Conservation (phyloP, 2,113 vertebrate species). For the Vimba vimba region DNA sequence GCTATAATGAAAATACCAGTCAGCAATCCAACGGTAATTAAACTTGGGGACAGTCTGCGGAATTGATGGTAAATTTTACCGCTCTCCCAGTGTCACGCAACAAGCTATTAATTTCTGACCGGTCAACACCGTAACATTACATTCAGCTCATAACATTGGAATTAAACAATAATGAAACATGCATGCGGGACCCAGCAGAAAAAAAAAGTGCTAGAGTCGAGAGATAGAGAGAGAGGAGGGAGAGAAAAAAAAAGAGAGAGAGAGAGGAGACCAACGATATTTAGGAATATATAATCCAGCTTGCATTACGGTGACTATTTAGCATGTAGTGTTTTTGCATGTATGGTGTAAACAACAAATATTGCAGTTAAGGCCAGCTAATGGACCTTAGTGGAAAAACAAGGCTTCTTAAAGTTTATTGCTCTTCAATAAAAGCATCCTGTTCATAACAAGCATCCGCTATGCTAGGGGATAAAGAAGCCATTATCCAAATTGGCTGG, state of each 20-base stretch:
- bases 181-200: background rate
- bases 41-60: slow-evolving; percentile 41
- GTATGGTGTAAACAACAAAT: slow-evolving; percentile 10
- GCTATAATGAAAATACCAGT: slow-evolving; percentile 54
- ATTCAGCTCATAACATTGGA: slow-evolving; percentile 37
- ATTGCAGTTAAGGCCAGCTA: background rate
- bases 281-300: background rate
- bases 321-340: slow-evolving; percentile 11
- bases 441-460: slow-evolving; percentile 8
- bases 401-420: background rate
- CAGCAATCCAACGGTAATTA: slow-evolving; percentile 60
- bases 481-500: slow-evolving; percentile 21
- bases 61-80: slow-evolving; percentile 49
- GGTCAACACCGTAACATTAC: slow-evolving; percentile 42
- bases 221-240: background rate
- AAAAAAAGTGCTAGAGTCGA: slow-evolving; percentile 8
- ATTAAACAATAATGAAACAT: slow-evolving; percentile 42
- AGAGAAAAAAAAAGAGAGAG: slow-evolving; percentile 38
- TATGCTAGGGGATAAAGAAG: background rate
- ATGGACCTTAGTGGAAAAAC: slow-evolving; percentile 16
- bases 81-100: slow-evolving; percentile 32
- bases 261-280: background rate
- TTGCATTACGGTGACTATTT: background rate
- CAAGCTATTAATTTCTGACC: slow-evolving; percentile 58
- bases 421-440: background rate